Evolutionary conservation across 2,888 invertebrate genomes (phyloP).

Genomic region (Oxyscelio sp.): DNA sequence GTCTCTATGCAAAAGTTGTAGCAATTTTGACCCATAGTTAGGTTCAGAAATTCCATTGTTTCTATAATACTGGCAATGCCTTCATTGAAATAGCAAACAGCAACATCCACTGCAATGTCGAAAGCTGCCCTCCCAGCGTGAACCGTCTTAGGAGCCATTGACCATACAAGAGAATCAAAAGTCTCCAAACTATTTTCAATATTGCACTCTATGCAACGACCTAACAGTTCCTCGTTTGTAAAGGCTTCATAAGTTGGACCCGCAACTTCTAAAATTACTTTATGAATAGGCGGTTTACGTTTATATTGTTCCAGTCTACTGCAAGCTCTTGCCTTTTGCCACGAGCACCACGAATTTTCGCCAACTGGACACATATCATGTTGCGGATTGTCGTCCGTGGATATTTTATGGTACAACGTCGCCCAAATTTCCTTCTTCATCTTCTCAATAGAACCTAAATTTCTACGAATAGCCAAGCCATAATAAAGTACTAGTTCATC

Average conservation of each 20-base stretch:
- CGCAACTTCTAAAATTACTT: no score
- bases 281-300: no score
- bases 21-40: constrained; percentile 29
- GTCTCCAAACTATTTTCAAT: constrained; percentile 57
- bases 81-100: constrained; percentile 32
- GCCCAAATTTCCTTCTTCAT: constrained; percentile 26
- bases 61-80: constrained; percentile 21
- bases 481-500: constrained; percentile 11
- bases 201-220: constrained; percentile 48
- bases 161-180: constrained; percentile 51
- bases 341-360: constrained; percentile 71
- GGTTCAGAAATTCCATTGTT: constrained; percentile 13
- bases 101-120: constrained; percentile 34
- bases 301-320: no score
- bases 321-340: constrained; percentile 55
- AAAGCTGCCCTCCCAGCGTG: constrained; percentile 29
- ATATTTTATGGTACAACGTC: no score
- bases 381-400: constrained; percentile 68
- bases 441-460: neutral
- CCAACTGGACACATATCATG: constrained; percentile 64
- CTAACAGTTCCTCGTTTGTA: constrained; percentile 44
- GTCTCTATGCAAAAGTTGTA: constrained; percentile 12
- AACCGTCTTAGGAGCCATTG: constrained; percentile 46
- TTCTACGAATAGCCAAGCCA: constrained; percentile 13
- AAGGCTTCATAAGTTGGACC: no score